Base-by-base conservation (phyloP, 2,797 vertebrate genomes). In the Melanotaenia trifasciata region DNA sequence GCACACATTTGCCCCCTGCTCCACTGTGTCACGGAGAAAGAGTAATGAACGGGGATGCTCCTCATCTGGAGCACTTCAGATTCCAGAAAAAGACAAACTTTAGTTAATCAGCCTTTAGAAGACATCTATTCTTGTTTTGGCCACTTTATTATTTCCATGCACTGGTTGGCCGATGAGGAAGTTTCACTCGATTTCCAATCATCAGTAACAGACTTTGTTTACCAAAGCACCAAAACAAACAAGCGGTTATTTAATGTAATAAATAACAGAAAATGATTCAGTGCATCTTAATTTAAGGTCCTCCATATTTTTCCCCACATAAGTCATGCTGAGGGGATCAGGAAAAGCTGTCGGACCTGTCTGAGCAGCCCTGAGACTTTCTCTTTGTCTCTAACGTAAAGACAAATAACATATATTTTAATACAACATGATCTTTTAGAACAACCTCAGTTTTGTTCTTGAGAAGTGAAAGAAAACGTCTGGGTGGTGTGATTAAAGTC, bases 401-500 rank as follows among this genome's bases (percentile, higher is more conserved):
- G 43, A n/a, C 2, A n/a, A n/a, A 20, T n/a, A 9, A 47, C 20
- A 40, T 13, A 14, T 4, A 47, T 47, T 7, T 20, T 6, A n/a
- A n/a, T n/a, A 0, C 7, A 47, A n/a, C 20, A 8, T n/a, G 5
- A 43, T n/a, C 7, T 20, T 47, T 47, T 47, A 20, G 20, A 58
- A 8, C 32, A 8, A 28, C 16, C 32, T 50, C 54, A 4, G 6
- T 35, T 26, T 28, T 35, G 36, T 47, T 53, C 33, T 45, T 18
- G 0, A 50, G 24, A 30, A 18, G 13, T 24, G 18, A 35, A n/a
- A 58, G 36, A 26, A 53, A 20, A 30, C 13, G 18, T 59, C 24
- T 36, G n/a, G 59, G 18, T 30, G 20, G 12, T 9, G 18, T 59
- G 54, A 64, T 67, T 78, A 63, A 72, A 72, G 59, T 68, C 33